Evolutionary conservation across 1,140 invertebrate genomes (phyloP), one percentile per base, ranked within the genome.

Genomic region (Drosophila bocki): DNA sequence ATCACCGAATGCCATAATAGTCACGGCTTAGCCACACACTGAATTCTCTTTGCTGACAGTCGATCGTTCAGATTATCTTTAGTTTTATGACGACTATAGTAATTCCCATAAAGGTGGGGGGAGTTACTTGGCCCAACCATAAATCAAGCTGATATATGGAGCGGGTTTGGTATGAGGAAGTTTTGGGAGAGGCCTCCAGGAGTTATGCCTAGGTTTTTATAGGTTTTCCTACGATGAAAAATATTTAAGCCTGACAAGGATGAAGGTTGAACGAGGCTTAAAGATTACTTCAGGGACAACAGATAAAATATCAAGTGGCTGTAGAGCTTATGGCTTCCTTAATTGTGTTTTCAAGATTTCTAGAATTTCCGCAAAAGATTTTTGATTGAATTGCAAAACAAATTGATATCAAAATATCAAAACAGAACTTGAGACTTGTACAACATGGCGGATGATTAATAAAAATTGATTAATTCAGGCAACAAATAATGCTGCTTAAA

Each of bases 141-240:
- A 72, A 72, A 71, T 72, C 69, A 72, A 19, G 22, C 12, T 60
- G 53, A 72, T 72, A 26, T 59, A 72, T 72, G 67, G 13, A 35
- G 22, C 19, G 17, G n/a, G 29, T 56, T 41, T 26, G 26, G 26
- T 67, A 70, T 70, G 63, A 70, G 67, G 67, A 70, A 70, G 67
- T 67, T 8, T 11, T 19, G 11, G 0, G 12, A 11, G 13, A 54
- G 51, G 51, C 51, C 37, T 37, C n/a, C 26, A 61, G 37, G 29
- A 45, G 12, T 32, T 53, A 47, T 35, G n/a, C 19, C 32, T 22
- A 1, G 12, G n/a, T 17, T 37, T 37, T 42, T 13, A 22, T n/a
- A 9, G 4, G 8, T 47, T 35, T 29, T 3, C 17, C 3, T 19
- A 22, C 12, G 26, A 29, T 6, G 5, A 54, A 22, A 67, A 70